Conservation (phyloP, 2,113 vertebrate species). For the Microcebus jonahi region DNA sequence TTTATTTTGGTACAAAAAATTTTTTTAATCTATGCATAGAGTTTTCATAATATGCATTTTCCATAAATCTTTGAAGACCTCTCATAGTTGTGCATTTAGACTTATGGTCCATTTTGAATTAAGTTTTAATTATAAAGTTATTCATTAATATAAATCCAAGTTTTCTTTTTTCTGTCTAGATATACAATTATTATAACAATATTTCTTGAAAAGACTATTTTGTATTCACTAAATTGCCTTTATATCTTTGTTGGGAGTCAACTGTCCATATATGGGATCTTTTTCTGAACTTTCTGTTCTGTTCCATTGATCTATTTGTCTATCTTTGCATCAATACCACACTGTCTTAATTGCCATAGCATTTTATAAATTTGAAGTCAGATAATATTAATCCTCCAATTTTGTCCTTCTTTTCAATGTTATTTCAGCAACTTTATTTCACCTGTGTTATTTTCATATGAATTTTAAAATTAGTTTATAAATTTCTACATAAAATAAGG, state of each 20-base stretch:
- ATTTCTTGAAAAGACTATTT: not conserved
- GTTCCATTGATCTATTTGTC: not conserved
- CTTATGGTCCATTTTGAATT: not conserved
- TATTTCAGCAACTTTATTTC: not conserved
- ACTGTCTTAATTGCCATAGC: not conserved
- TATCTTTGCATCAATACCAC: not conserved
- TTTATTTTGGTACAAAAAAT: too few species aligned
- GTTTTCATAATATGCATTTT: too few species aligned
- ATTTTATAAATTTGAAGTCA: not conserved
- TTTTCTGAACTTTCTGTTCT: not conserved
- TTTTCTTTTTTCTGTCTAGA: not conserved
- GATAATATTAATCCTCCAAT: not conserved
- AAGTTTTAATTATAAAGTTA: not conserved
- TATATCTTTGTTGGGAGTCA: not conserved
- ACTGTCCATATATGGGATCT: not conserved
- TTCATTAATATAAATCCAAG: not conserved
- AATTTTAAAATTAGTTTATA: constrained; percentile 22
- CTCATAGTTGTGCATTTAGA: not conserved
- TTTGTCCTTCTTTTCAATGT: not conserved
- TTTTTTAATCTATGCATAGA: too few species aligned
- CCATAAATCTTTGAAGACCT: too few species aligned
- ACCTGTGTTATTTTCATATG: not conserved
- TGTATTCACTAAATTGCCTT: not conserved
- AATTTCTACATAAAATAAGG: constrained; percentile 2
- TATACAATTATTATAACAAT: not conserved